Evolutionary conservation across 2,113 vertebrate genomes (phyloP).

Genomic region (Anarhynchus alexandrinus): DNA sequence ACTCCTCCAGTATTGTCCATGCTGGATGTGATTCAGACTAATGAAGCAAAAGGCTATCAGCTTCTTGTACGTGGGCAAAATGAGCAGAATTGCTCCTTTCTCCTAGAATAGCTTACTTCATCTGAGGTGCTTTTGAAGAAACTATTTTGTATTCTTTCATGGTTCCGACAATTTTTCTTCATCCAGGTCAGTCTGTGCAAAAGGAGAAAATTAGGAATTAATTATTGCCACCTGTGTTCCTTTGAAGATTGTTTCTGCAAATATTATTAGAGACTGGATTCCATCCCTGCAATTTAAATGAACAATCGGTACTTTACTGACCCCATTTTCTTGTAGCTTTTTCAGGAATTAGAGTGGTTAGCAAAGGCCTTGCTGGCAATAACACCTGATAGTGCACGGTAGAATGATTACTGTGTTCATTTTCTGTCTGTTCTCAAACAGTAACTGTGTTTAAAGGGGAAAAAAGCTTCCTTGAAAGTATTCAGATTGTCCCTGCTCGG

Average conservation of each 20-base stretch:
- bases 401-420: background rate
- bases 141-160: background rate
- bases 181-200: background rate
- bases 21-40: background rate
- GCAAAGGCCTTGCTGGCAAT: background rate
- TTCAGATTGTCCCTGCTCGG: background rate
- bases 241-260: conserved; percentile 53
- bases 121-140: background rate
- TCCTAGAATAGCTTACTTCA: background rate
- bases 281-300: conserved; percentile 40
- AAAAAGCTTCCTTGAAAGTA: background rate
- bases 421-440: background rate
- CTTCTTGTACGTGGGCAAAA: background rate
- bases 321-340: conserved; percentile 2
- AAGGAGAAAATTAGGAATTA: conserved; percentile 36
- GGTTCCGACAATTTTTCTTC: background rate
- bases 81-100: background rate
- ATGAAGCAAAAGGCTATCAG: background rate
- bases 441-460: background rate
- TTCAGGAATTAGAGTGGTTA: conserved; percentile 29
- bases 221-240: conserved; percentile 24
- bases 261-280: conserved; percentile 21
- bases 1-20: background rate
- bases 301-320: conserved; percentile 18
- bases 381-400: background rate